Percentiles rank a stretch among this genome's conserved stretches.
Evolutionary conservation across 2,888 invertebrate genomes (phyloP).

Genomic region (Melieria omissa): DNA sequence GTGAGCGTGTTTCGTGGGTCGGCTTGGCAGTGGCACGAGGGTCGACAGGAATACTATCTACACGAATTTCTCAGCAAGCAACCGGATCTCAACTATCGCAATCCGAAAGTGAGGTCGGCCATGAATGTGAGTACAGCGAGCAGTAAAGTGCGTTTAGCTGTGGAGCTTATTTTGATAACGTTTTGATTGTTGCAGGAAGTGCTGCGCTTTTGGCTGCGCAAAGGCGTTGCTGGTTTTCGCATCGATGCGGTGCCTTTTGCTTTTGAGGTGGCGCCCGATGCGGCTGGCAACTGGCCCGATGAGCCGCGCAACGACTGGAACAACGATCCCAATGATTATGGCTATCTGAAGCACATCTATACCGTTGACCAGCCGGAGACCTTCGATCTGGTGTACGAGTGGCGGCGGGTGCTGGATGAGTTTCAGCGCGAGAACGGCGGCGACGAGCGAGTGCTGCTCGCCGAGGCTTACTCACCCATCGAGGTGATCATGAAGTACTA

Average conservation of each 20-base stretch:
- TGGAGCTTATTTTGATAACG: neutral
- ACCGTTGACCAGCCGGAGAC: constrained; percentile 73
- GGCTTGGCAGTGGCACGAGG: constrained; percentile 77
- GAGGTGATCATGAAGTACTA: constrained; percentile 70
- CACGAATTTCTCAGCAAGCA: constrained; percentile 74
- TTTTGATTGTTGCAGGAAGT: constrained; percentile 65
- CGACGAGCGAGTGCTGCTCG: constrained; percentile 55
- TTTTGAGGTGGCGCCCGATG: constrained; percentile 55
- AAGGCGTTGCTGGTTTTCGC: constrained; percentile 84
- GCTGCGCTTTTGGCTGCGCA: constrained; percentile 79
- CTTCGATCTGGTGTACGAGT: constrained; percentile 70
- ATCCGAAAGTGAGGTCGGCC: constrained; percentile 65
- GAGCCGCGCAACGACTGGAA: constrained; percentile 69
- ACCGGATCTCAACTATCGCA: constrained; percentile 76
- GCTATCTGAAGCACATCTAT: constrained; percentile 72
- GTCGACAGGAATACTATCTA: constrained; percentile 72
- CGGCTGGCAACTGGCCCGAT: constrained; percentile 60
- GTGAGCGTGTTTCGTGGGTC: constrained; percentile 65
- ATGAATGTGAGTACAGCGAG: constrained; percentile 64
- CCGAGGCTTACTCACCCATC: constrained; percentile 72
- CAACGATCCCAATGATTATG: constrained; percentile 68
- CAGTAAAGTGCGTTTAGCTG: neutral
- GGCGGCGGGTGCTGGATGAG: constrained; percentile 71
- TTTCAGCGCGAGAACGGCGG: constrained; percentile 55
- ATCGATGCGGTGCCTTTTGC: constrained; percentile 72